Evolutionary conservation across 2,113 vertebrate species (phyloP), one percentile per base, ranked within the genome.

Genomic region (Cyprinodon variegatus): DNA sequence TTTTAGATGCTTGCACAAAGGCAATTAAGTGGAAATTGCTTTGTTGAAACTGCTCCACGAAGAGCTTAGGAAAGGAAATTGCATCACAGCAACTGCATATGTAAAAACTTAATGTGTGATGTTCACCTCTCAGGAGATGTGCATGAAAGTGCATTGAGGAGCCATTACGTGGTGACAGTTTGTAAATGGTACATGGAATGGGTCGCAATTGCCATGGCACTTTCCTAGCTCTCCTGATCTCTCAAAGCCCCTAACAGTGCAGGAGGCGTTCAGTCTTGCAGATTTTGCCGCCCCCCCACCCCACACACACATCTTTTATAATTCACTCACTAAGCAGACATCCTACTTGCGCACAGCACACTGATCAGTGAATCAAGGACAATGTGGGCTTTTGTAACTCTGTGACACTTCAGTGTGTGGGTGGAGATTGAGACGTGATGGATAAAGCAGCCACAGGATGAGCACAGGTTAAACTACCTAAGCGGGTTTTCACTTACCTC

Each of bases 21-120:
- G 75, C 86, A 90, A 91, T 91, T 91, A 91, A 89, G 75, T 84
- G 82, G 76, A 88, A 90, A 92, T 90, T 87, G 83, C 76, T 88
- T 82, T 89, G 83, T 87, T 88, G 83, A 83, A 91, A 88, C 81
- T 83, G 86, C 73, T 78, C 76, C 76, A 81, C 61, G 78, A 85
- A 88, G 71, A 81, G 84, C 85, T 87, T 78, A 77, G 65, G 22
- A 40, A 63, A 83, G 82, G 83, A 89, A 90, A 84, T 78, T 63
- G 76, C 77, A 78, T 86, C 71, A 72, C 79, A 78, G 82, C 72
- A 72, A 60, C 65, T 71, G 63, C 66, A 83, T 88, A 64, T 73
- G 79, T 84, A 74, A 70, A 72, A 87, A 84, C 74, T 79, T 76
- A 83, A 89, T 73, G 70, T 68, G 74, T 77, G 46, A 76, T 76